A percentile compares a stretch with the other conserved stretches of the same genome.
Evolutionary conservation across 2,888 invertebrate species (phyloP).

Genomic region (Tortricodes alternella): DNA sequence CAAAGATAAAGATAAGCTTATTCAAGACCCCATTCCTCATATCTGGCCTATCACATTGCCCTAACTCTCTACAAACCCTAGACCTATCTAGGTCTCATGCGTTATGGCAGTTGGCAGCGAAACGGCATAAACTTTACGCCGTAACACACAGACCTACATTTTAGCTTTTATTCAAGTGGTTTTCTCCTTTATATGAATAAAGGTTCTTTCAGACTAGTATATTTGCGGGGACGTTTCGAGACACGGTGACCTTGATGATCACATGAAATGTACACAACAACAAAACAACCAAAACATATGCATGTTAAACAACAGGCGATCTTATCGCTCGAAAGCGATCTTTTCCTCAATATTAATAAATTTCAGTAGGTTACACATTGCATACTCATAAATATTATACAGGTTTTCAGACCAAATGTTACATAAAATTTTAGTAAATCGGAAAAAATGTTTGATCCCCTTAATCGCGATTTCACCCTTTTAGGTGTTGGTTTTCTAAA

Average conservation of each 20-base stretch:
- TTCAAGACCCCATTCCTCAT: neutral
- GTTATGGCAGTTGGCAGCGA: conserved; percentile 6
- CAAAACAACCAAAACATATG: no score
- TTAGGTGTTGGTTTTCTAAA: neutral
- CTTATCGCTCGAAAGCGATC: no score
- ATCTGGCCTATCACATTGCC: neutral
- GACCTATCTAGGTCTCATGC: neutral
- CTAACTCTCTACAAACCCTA: neutral
- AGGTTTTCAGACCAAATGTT: no score
- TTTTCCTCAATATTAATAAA: no score
- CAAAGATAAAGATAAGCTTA: neutral
- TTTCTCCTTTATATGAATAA: neutral
- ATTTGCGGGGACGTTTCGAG: neutral
- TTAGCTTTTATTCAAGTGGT: neutral
- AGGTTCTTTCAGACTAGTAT: neutral
- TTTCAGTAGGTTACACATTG: no score
- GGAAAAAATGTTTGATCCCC: no score
- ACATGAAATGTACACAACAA: no score
- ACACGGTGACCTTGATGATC: neutral
- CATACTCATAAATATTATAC: no score
- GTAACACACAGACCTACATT: conserved; percentile 7
- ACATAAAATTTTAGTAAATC: no score
- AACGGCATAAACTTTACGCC: conserved; percentile 11
- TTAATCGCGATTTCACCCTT: no score
- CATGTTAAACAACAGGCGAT: no score